Base-by-base conservation (phyloP, 2,113 vertebrate genomes). In the Seriola quinqueradiata region DNA sequence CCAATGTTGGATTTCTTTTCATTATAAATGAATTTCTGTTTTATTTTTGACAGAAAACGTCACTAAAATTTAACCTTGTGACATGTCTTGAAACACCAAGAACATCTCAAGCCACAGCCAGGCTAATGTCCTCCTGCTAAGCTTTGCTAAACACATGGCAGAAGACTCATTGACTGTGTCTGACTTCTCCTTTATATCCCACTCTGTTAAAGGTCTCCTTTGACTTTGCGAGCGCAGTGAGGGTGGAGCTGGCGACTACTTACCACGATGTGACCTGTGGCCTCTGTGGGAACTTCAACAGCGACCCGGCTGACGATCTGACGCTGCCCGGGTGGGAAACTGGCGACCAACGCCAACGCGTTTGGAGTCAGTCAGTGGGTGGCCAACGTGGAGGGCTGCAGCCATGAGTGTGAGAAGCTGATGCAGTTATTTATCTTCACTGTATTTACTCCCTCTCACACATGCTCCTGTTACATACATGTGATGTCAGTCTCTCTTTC, bases 321-420 rank as follows among this genome's bases (percentile, higher is more conserved):
- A 79, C 0, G 65, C 34, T 84, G 65, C 32, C 77, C 13, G 58
- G 58, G 34, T 36, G 82, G 82, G 42, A 75, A 38, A 1, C 21
- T n/a, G 58, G 59, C 82, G 1, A 12, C 58, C 4, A 52, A 9
- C 10, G 59, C 50, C 70, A 70, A 42, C 0, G n/a, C 34, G 50
- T 84, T 84, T 66, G 82, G 82, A 58, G 40, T 59, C 21, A 79
- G 66, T 59, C 76, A 84, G 8, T 84, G 71, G 82, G 3, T 75
- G 71, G 65, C 65, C 8, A 8, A 80, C 0, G 50, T 34, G 50
- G 3, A 8, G 1, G 77, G 82, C 59, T 84, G 82, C 71, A 80
- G 77, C 17, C 32, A 10, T 2, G 42, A 70, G 1, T 84, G 82
- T 84, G 75, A 75, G 80, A 25, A 64, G 59, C 78, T 23, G 3